Evolutionary conservation across 2,888 invertebrate genomes (phyloP).

Genomic region (Meteorus colon): DNA sequence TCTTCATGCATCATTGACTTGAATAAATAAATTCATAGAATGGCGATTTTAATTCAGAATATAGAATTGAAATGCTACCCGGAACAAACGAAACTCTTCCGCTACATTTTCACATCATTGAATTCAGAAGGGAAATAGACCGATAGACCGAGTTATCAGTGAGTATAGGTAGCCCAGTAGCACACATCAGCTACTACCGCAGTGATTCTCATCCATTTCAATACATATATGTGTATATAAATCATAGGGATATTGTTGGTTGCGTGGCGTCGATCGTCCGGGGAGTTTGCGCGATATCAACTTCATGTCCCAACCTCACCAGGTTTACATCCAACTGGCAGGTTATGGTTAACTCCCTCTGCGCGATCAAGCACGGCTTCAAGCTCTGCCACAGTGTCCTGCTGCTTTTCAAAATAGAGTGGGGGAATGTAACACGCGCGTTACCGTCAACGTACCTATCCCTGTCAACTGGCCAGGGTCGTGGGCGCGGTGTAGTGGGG

Average conservation of each 20-base stretch:
- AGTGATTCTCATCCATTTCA: constrained; percentile 59
- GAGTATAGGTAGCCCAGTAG: constrained; percentile 64
- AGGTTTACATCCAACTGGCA: not conserved
- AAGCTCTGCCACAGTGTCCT: constrained; percentile 12
- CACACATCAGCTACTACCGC: constrained; percentile 61
- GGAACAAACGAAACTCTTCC: constrained; percentile 33
- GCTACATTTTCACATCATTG: constrained; percentile 17
- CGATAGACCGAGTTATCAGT: constrained; percentile 56
- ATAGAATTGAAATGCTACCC: not conserved
- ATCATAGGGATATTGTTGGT: not conserved
- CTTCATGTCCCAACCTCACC: constrained; percentile 11
- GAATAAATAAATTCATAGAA: not conserved
- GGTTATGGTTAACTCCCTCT: constrained; percentile 27
- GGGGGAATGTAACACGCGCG: constrained; percentile 18
- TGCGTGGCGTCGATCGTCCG: not conserved
- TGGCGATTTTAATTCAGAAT: not conserved
- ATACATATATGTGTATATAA: constrained; percentile 29
- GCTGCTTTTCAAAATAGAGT: not conserved
- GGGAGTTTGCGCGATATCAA: constrained; percentile 28
- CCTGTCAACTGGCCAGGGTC: constrained; percentile 50
- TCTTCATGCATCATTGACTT: not conserved
- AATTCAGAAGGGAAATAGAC: constrained; percentile 55
- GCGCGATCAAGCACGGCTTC: not conserved
- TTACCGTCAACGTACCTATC: constrained; percentile 37
- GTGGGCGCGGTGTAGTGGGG: constrained; percentile 54